phyloP scores from a whole-genome alignment of 2,888 invertebrate species.

The Melieria crassipennis region DNA sequence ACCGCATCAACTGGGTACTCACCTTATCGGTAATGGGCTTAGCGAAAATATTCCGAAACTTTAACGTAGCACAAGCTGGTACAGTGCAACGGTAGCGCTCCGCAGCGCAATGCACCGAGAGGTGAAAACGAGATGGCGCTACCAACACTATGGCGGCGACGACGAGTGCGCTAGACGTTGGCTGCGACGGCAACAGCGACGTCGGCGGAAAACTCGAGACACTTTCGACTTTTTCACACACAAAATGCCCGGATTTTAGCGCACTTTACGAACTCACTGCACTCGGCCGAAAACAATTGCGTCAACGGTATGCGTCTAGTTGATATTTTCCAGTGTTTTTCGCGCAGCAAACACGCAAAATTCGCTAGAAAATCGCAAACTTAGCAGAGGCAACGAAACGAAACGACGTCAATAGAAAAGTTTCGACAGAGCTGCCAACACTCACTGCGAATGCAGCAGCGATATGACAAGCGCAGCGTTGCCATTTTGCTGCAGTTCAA shows the following conservation, averaged over 20 bases:
- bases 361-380: slow-evolving; percentile 16
- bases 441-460: no score
- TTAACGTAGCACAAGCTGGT: no score
- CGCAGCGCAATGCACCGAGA: no score
- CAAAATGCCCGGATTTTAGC: neutral
- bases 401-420: slow-evolving; percentile 23
- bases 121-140: no score
- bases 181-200: slow-evolving; percentile 15
- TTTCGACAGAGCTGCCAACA: slow-evolving; percentile 22
- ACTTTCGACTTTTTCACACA: slow-evolving; percentile 20
- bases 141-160: neutral
- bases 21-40: no score
- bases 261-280: neutral
- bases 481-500: no score
- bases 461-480: no score
- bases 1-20: no score
- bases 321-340: slow-evolving; percentile 5
- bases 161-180: slow-evolving; percentile 1
- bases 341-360: slow-evolving; percentile 16
- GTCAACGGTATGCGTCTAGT: neutral
- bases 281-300: neutral
- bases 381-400: slow-evolving; percentile 23
- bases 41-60: no score
- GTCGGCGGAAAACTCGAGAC: slow-evolving; percentile 4
- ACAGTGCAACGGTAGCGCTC: no score